Conservation (phyloP, 1,140 invertebrate genomes). For the Drosophila mojavensis region DNA sequence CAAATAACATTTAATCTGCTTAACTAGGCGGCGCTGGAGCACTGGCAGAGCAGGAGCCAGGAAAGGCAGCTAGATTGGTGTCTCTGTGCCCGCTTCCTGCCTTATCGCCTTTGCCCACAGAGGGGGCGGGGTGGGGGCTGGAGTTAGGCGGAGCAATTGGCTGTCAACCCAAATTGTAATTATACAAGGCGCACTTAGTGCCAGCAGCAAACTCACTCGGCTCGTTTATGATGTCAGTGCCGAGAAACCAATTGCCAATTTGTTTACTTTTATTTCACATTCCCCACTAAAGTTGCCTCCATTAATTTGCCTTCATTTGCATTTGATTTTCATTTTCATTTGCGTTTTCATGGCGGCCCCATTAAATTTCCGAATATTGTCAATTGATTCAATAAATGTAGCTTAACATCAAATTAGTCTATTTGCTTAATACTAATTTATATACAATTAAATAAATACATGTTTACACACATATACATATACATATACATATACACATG, state of each 20-base stretch:
- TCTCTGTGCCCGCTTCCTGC: background rate
- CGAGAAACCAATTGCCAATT: constrained; percentile 22
- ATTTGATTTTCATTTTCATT: constrained; percentile 10
- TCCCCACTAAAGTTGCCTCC: background rate
- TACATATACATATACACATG: no score
- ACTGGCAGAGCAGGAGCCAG: no score
- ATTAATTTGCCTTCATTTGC: constrained; percentile 27
- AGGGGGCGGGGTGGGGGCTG: no score
- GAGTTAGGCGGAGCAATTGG: background rate
- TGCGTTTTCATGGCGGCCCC: no score
- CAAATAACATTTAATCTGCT: constrained; percentile 71
- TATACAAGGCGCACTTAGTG: constrained; percentile 14
- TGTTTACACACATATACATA: no score
- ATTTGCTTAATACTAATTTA: background rate
- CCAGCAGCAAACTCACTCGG: constrained; percentile 1
- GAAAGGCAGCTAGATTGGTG: no score
- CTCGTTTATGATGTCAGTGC: constrained; percentile 18
- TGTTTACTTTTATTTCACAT: constrained; percentile 8
- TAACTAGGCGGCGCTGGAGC: constrained; percentile 24
- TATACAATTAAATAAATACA: background rate
- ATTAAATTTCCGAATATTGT: background rate
- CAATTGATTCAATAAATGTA: constrained; percentile 5
- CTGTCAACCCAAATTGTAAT: constrained; percentile 24
- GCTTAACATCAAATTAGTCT: background rate
- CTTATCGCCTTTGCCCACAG: constrained; percentile 28